Base-by-base conservation (phyloP, 2,888 invertebrate species). In the Brachypalpus laphriformis region DNA sequence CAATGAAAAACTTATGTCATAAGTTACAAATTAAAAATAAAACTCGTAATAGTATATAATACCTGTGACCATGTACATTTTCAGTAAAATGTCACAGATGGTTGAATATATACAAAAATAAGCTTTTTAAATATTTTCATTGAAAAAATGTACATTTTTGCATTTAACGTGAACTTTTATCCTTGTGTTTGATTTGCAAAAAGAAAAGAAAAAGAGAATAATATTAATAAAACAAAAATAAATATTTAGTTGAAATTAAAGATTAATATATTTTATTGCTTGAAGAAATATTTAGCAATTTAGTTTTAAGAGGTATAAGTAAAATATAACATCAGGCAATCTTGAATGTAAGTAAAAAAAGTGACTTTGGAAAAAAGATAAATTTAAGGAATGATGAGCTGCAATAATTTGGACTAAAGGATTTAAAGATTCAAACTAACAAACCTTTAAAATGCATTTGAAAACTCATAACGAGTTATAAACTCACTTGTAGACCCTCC, bases 81-180 rank as follows among this genome's bases (percentile, higher is more conserved):
- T 54, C 54, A 71, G 65, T 65, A 37, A 40, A 71, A 63, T 47
- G 34, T 68, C 59, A 63, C 47, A 66, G 45, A 18, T n/a, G 16
- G 22, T 72, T 61, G 51, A 66, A 40, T 45, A 59, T 72, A 57
- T 71, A 72, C 31, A 9, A 82, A 68, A 40, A 63, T 37, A 57
- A 63, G 71, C 63, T 65, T 82, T 66, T 82, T 47, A 59, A 77
- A 51, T 65, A 37, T 65, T 56, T 47, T 72, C 63, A 63, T 51
- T 22, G 63, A 54, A 34, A 20, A 63, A 63, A 31, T 51, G 25
- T 72, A 61, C 40, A 65, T 75, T 61, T 65, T 75, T 56, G 56
- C 51, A 66, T 74, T n/a, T 63, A 51, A 63, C 14, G 74, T 63
- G 59, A 65, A 66, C 45, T 59, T 71, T 77, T 37, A 68, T 54